A percentile compares a stretch with the other conserved stretches of the same genome.
These are phyloP conservation scores for Nasonia oneida DNA, from an alignment of 2,888 invertebrate species.

Conservation along the genomic window DNA sequence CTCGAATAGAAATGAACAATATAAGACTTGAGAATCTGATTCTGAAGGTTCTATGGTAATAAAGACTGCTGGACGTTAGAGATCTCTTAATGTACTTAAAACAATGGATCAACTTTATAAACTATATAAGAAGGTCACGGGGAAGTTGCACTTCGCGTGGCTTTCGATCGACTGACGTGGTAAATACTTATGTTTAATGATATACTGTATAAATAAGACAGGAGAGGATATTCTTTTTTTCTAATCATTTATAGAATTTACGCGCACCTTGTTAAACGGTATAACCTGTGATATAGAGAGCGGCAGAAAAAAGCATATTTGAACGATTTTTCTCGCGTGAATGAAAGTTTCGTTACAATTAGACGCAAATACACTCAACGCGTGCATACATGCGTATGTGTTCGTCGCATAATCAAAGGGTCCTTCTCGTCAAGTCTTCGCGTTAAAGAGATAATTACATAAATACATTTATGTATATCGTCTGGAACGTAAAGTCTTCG, in stretches of 20 bases:
- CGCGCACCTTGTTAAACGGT: slow-evolving; percentile 74
- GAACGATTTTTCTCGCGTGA: slow-evolving; percentile 55
- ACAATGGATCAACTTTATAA: slow-evolving; percentile 48
- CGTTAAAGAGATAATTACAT: slow-evolving; percentile 10
- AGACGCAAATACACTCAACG: neutral
- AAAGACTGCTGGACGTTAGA: slow-evolving; percentile 62
- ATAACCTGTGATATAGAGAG: slow-evolving; percentile 77
- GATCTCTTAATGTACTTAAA: slow-evolving; percentile 63
- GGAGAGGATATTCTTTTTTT: slow-evolving; percentile 60
- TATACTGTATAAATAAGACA: slow-evolving; percentile 59
- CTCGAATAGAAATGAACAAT: slow-evolving; percentile 1
- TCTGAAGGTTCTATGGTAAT: slow-evolving; percentile 33
- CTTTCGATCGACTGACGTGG: slow-evolving; percentile 65
- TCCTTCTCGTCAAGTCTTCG: slow-evolving; percentile 20
- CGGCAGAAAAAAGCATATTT: slow-evolving; percentile 56
- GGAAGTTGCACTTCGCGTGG: slow-evolving; percentile 28
- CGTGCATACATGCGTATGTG: slow-evolving; percentile 2
- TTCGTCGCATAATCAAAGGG: slow-evolving; percentile 11
- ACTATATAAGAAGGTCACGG: slow-evolving; percentile 44
- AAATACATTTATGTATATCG: neutral
- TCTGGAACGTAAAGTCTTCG: neutral
- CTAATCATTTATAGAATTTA: slow-evolving; percentile 63
- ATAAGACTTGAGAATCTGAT: slow-evolving; percentile 50
- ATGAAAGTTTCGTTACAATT: slow-evolving; percentile 54
- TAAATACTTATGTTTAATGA: slow-evolving; percentile 62